A percentile compares a stretch with the other conserved stretches of the same genome.
Conservation (phyloP, 2,113 vertebrate species). For the Columba janthina region DNA sequence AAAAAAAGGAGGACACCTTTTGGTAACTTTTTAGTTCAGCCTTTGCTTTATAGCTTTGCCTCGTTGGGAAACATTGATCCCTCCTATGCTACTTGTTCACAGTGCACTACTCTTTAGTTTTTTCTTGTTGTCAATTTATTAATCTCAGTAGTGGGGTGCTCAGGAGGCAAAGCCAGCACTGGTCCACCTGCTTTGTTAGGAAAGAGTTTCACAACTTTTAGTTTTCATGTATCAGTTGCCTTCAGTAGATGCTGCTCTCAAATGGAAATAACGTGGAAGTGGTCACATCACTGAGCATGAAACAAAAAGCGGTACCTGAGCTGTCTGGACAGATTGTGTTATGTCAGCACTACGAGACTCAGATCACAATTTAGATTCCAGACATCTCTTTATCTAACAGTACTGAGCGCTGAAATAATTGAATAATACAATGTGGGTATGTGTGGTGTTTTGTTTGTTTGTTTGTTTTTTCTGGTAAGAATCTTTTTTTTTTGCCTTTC, state of each 20-base stretch:
- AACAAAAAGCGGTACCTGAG: background rate
- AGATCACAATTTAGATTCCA: background rate
- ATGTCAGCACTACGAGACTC: background rate
- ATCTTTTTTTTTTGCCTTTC: background rate
- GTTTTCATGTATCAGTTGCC: background rate
- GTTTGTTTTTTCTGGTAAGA: background rate
- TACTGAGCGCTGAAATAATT: background rate
- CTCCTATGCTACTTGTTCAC: constrained; percentile 51
- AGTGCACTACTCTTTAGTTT: constrained; percentile 57
- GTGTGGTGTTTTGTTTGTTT: background rate
- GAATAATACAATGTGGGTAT: background rate
- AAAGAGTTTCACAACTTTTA: background rate
- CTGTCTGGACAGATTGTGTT: background rate
- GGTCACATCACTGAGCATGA: background rate
- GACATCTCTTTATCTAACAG: background rate
- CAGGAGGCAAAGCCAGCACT: constrained; percentile 42
- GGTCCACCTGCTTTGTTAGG: background rate
- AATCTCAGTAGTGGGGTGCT: constrained; percentile 65
- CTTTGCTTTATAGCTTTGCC: constrained; percentile 58
- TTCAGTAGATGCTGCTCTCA: background rate
- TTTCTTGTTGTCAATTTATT: constrained; percentile 69
- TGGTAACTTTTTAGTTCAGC: constrained; percentile 47
- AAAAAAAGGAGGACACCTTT: constrained; percentile 27
- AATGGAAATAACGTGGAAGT: background rate
- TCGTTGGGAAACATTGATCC: constrained; percentile 42